Evolutionary conservation across 2,888 invertebrate genomes (phyloP).

Genomic region (Miltochrista miniata): DNA sequence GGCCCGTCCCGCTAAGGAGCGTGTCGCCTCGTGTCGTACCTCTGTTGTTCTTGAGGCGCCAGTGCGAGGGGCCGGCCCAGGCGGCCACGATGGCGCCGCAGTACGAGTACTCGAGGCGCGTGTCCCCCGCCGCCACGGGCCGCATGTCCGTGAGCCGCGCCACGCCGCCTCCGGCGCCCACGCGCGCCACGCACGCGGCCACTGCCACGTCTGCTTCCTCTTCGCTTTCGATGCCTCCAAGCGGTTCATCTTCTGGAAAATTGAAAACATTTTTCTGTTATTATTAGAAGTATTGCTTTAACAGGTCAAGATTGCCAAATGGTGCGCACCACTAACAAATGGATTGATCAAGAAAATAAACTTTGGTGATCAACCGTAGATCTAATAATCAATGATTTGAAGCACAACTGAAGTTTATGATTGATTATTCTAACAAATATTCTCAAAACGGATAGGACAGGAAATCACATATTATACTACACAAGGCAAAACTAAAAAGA

Average conservation of each 20-base stretch:
- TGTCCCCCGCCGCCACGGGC: slow-evolving; percentile 72
- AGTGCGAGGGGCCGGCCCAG: slow-evolving; percentile 94
- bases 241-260: slow-evolving; percentile 66
- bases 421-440: too few relatives aligned
- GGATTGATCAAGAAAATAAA: too few relatives aligned
- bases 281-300: too few relatives aligned
- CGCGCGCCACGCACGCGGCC: slow-evolving; percentile 65
- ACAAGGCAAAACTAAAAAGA: too few relatives aligned
- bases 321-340: too few relatives aligned
- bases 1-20: too few relatives aligned
- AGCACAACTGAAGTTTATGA: too few relatives aligned
- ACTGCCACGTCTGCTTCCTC: slow-evolving; percentile 72
- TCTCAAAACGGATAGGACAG: too few relatives aligned
- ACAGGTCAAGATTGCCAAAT: too few relatives aligned
- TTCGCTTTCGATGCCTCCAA: slow-evolving; percentile 72
- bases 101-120: slow-evolving; percentile 88
- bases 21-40: slow-evolving; percentile 45
- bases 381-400: too few relatives aligned
- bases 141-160: slow-evolving; percentile 80
- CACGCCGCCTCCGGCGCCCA: slow-evolving; percentile 26
- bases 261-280: background rate
- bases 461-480: too few relatives aligned
- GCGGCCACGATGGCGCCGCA: slow-evolving; percentile 81
- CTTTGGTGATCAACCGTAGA: too few relatives aligned
- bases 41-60: slow-evolving; percentile 86